Percentiles rank a stretch among this genome's conserved stretches.
phyloP scores from a whole-genome alignment of 2,797 vertebrate species.

The Salmo trutta region DNA sequence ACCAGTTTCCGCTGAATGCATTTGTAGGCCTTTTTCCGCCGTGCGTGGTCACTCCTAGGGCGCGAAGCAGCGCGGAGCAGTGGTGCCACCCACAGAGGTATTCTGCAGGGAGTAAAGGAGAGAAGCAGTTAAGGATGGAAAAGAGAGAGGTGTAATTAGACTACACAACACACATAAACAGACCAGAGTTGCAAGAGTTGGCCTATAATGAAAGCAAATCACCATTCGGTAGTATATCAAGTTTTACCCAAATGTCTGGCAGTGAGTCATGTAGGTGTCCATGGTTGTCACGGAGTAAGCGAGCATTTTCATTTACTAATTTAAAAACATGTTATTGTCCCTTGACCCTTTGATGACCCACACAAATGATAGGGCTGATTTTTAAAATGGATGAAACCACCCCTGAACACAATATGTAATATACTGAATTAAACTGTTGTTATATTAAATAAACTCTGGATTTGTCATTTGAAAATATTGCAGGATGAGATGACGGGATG shows the following conservation, averaged over 20 bases:
- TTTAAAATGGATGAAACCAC: too few relatives aligned
- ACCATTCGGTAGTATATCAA: neutral
- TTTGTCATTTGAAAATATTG: neutral
- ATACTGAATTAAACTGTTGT: too few relatives aligned
- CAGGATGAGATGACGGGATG: too few relatives aligned
- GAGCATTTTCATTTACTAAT: too few relatives aligned
- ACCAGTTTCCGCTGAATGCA: conserved; percentile 74
- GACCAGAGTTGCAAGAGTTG: neutral
- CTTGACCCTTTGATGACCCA: too few relatives aligned
- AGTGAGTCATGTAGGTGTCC: neutral
- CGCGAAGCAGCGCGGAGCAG: conserved; percentile 61
- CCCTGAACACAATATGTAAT: too few relatives aligned
- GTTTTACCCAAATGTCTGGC: conserved; percentile 1
- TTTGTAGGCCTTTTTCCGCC: conserved; percentile 71
- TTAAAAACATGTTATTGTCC: too few relatives aligned
- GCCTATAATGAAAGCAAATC: neutral
- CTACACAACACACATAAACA: neutral
- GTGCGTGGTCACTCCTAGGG: conserved; percentile 55
- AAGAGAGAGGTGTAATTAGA: neutral
- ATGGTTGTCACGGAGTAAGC: neutral
- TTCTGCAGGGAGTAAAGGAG: conserved; percentile 44
- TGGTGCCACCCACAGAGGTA: conserved; percentile 74
- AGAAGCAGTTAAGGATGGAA: neutral
- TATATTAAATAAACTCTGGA: too few relatives aligned
- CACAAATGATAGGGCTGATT: too few relatives aligned